A percentile compares a stretch with the other conserved stretches of the same genome.
Conservation (phyloP, 2,113 vertebrate genomes). For the Oceanodroma tethys region DNA sequence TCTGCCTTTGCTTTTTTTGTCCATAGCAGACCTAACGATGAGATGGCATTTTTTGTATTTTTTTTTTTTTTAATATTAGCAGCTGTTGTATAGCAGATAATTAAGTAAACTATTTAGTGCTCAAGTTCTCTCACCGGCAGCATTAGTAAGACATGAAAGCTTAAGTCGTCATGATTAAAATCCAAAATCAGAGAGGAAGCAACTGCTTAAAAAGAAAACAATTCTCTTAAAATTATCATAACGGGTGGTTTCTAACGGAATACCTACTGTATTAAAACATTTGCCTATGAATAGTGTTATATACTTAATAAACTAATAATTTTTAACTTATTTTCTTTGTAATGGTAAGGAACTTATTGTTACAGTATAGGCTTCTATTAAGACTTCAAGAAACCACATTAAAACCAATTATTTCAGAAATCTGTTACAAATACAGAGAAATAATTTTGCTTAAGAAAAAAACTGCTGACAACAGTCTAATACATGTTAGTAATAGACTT, state of each 20-base stretch:
- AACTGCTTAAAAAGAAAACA: conserved; percentile 24
- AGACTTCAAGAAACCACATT: not conserved
- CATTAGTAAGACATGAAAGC: conserved; percentile 63
- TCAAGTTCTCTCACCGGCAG: conserved; percentile 64
- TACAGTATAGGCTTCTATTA: not conserved
- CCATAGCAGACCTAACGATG: conserved; percentile 68
- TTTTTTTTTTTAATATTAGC: conserved; percentile 58
- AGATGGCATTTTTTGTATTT: conserved; percentile 70
- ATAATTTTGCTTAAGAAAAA: not conserved
- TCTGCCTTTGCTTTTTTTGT: conserved; percentile 65
- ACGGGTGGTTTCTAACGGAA: not conserved
- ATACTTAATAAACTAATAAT: not conserved
- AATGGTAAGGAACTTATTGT: not conserved
- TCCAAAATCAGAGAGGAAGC: conserved; percentile 53
- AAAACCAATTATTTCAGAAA: not conserved
- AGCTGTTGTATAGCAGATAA: conserved; percentile 74
- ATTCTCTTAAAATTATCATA: conserved; percentile 23
- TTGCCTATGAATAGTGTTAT: not conserved
- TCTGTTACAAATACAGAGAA: not conserved
- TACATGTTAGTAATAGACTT: not conserved
- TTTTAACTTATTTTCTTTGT: not conserved
- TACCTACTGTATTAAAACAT: conserved; percentile 5
- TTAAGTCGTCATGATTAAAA: conserved; percentile 67
- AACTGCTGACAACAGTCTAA: not conserved
- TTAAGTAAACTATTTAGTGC: conserved; percentile 73